Evolutionary conservation across 2,113 vertebrate genomes (phyloP).

Genomic region (Ornithorhynchus anatinus): DNA sequence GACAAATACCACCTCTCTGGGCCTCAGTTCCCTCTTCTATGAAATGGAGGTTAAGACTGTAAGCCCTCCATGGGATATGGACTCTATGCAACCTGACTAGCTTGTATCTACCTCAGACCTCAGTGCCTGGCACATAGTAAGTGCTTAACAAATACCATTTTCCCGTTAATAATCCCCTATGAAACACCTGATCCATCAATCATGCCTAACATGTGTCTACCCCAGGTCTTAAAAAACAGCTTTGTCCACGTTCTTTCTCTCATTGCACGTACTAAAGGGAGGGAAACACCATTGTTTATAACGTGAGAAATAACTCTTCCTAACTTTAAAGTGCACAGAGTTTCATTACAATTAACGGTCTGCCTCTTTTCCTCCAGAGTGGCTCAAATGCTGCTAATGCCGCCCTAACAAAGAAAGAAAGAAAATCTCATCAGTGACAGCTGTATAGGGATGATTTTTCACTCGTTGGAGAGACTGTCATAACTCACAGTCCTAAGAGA

Average conservation of each 20-base stretch:
- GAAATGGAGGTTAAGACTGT: too few species aligned
- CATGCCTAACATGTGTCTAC: too few species aligned
- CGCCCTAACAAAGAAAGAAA: not conserved
- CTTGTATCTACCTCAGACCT: too few species aligned
- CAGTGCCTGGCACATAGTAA: not conserved
- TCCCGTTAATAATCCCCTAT: too few species aligned
- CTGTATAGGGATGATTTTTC: conserved; percentile 56
- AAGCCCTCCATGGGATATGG: too few species aligned
- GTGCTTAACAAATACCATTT: too few species aligned
- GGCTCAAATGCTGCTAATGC: not conserved
- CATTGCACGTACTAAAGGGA: not conserved
- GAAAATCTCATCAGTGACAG: conserved; percentile 39
- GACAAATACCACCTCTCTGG: too few species aligned
- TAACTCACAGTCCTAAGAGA: conserved; percentile 63
- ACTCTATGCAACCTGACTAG: too few species aligned
- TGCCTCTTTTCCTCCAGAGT: not conserved
- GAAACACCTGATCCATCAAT: too few species aligned
- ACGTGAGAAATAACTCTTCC: not conserved
- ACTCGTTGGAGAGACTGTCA: conserved; percentile 57
- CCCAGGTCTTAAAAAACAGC: not conserved
- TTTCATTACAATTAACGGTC: not conserved
- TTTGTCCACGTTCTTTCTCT: not conserved
- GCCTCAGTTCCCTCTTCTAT: too few species aligned
- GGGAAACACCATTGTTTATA: not conserved
- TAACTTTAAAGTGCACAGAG: not conserved